These are phyloP conservation scores for Ceriagrion tenellum DNA, from an alignment of 2,888 invertebrate genomes.

Conservation along the genomic window DNA sequence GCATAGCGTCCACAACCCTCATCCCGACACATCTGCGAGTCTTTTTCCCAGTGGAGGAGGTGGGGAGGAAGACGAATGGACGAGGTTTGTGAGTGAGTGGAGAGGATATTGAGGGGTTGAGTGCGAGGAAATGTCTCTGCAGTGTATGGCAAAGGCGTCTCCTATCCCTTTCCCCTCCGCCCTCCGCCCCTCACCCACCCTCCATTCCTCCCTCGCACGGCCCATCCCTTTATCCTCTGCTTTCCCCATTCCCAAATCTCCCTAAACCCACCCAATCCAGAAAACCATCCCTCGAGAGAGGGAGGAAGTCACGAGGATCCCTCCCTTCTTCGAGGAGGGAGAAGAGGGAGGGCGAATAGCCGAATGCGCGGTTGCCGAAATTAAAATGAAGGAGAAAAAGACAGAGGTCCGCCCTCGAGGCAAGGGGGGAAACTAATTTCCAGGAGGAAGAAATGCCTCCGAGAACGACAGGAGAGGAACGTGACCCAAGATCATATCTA, in stretches of 20 bases:
- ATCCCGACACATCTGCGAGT: constrained; percentile 40
- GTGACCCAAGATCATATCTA: no score
- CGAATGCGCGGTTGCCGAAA: neutral
- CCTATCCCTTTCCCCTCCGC: neutral
- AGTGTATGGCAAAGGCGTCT: constrained; percentile 61
- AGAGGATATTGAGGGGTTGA: neutral
- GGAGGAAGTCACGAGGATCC: neutral
- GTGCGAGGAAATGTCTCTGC: neutral
- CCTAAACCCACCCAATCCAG: constrained; percentile 16
- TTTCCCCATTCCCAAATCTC: neutral
- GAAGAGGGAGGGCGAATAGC: neutral
- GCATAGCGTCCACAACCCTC: neutral
- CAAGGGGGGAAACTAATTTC: neutral
- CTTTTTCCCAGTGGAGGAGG: neutral
- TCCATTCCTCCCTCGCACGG: neutral
- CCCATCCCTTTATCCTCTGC: no score
- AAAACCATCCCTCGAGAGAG: neutral
- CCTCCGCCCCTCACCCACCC: neutral
- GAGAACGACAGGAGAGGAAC: no score
- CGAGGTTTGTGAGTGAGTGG: neutral
- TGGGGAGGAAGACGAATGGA: neutral
- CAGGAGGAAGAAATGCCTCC: neutral
- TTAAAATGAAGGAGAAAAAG: neutral
- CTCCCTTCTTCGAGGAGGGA: no score
- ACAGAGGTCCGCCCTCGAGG: neutral